These are phyloP conservation scores for Momotus momota DNA, from an alignment of 2,797 vertebrate genomes.

Conservation along the genomic window DNA sequence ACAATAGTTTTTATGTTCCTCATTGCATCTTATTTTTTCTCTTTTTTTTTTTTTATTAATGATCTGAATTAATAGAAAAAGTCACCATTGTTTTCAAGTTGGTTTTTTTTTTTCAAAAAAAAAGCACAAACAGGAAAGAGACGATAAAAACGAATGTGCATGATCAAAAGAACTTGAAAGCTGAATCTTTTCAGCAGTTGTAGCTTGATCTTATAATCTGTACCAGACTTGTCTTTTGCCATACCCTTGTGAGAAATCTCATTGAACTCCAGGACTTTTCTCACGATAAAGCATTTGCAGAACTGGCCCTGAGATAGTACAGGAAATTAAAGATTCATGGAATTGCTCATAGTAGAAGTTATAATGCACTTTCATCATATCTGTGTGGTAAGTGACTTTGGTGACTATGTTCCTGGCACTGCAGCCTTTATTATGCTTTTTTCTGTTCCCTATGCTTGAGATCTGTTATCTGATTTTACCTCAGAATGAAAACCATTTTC, in stretches of 20 bases:
- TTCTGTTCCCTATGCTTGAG: not conserved
- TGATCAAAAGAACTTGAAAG: conserved; percentile 45
- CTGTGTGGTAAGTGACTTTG: conserved; percentile 24
- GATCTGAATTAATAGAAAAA: no score
- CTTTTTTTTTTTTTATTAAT: no score
- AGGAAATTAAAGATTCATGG: conserved; percentile 67
- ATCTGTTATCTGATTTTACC: not conserved
- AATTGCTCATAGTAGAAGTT: conserved; percentile 22
- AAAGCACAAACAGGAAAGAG: not conserved
- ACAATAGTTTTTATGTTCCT: not conserved
- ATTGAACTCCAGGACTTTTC: conserved; percentile 40
- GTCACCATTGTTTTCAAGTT: not conserved
- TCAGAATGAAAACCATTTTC: not conserved
- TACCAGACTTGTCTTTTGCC: not conserved
- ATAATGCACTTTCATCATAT: conserved; percentile 37
- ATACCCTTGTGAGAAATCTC: conserved; percentile 42
- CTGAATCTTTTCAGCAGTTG: not conserved
- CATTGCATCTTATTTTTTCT: not conserved
- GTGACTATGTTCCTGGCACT: not conserved
- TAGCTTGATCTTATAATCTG: conserved; percentile 24
- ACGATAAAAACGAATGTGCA: not conserved
- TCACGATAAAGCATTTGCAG: conserved; percentile 24
- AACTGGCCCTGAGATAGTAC: conserved; percentile 17
- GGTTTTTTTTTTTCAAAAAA: not conserved
- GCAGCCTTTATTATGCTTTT: not conserved